These are phyloP conservation scores for Nibea coibor DNA, from an alignment of 2,113 vertebrate genomes.

Conservation along the genomic window DNA sequence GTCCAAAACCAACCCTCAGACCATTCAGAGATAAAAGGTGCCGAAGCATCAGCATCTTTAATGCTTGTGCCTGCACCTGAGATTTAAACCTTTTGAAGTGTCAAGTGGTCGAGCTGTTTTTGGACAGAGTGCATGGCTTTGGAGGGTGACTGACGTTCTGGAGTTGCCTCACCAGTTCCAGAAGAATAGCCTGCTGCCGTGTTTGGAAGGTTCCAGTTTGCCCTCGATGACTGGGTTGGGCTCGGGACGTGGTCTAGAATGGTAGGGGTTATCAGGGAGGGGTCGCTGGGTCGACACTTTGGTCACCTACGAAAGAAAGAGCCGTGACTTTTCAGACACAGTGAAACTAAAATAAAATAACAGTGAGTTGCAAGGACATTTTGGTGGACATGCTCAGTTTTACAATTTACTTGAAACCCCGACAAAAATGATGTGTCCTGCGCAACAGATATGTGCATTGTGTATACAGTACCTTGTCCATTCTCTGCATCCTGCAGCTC, in stretches of 20 bases:
- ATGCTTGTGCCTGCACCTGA: background rate
- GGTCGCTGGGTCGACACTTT: slow-evolving; percentile 94
- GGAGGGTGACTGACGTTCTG: slow-evolving; percentile 24
- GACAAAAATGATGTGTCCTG: background rate
- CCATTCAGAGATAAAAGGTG: background rate
- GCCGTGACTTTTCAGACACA: background rate
- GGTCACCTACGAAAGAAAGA: slow-evolving; percentile 86
- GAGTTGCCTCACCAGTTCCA: slow-evolving; percentile 87
- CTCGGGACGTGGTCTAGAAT: slow-evolving; percentile 90
- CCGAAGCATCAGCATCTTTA: slow-evolving; percentile 14
- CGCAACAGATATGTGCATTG: background rate
- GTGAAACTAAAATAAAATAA: background rate
- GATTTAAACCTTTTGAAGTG: slow-evolving; percentile 18
- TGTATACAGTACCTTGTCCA: background rate
- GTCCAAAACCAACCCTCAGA: slow-evolving; percentile 56
- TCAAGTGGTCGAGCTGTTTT: slow-evolving; percentile 35
- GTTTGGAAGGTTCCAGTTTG: slow-evolving; percentile 89
- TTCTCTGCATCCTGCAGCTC: background rate
- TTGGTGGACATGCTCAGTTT: background rate
- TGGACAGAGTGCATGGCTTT: slow-evolving; percentile 56
- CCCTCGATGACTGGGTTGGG: slow-evolving; percentile 86
- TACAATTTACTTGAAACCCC: too few relatives aligned
- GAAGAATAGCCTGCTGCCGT: slow-evolving; percentile 92
- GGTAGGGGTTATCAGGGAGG: slow-evolving; percentile 91
- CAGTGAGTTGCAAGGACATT: background rate